These are phyloP conservation scores for Turritopsis dohrnii DNA, from an alignment of 30 jellyfish, hydroid and myxozoan genomes.

Conservation along the genomic window DNA sequence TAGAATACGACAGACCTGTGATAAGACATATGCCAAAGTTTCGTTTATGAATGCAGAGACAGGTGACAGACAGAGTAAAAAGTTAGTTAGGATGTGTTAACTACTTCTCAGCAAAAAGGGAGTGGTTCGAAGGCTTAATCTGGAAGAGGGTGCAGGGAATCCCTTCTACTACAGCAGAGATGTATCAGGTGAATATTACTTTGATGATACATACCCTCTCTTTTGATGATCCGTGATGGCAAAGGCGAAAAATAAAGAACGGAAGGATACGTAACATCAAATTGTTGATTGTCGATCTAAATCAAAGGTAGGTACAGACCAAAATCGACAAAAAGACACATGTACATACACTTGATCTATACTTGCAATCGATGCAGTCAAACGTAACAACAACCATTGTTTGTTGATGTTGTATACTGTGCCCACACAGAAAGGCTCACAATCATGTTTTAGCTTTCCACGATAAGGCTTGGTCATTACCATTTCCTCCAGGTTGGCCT, in stretches of 20 bases:
- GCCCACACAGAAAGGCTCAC: slow-evolving; percentile 59
- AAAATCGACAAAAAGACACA: not conserved
- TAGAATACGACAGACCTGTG: no score
- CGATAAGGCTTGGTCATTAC: slow-evolving; percentile 21
- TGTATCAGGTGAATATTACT: no score
- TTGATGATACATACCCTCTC: slow-evolving; percentile 32
- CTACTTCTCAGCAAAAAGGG: no score
- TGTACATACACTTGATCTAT: not conserved
- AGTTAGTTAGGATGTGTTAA: no score
- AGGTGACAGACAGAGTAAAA: no score
- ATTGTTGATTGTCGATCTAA: slow-evolving; percentile 56
- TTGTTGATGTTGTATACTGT: slow-evolving; percentile 24
- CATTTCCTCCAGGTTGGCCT: slow-evolving; percentile 46
- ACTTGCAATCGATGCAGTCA: slow-evolving; percentile 57
- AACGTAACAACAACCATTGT: slow-evolving; percentile 26
- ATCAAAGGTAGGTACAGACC: not conserved
- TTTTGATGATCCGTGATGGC: slow-evolving; percentile 36
- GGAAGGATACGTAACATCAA: slow-evolving; percentile 39
- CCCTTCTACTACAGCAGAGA: no score
- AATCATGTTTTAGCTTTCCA: slow-evolving; percentile 27
- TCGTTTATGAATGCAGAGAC: no score
- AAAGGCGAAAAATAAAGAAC: slow-evolving; percentile 57
- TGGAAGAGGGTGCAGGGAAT: no score
- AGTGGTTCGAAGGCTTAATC: not conserved
- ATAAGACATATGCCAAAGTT: no score